A percentile compares a stretch with the other conserved stretches of the same genome.
These are phyloP conservation scores for Euclidia mi DNA, from an alignment of 2,888 invertebrate genomes.

Conservation along the genomic window DNA sequence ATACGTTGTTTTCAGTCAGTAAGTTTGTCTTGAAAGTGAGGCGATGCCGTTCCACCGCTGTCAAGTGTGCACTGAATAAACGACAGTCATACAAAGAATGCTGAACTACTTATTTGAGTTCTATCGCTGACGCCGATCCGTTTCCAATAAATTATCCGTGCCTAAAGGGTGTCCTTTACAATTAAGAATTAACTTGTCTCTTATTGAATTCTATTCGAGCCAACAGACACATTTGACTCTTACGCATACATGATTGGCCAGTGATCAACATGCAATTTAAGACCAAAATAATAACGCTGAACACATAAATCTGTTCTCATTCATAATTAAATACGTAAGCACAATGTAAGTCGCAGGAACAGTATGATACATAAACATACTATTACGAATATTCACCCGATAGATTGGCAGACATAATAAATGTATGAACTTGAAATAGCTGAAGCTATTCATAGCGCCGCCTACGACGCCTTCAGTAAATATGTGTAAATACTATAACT, in stretches of 20 bases:
- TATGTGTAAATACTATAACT: conserved; percentile 53
- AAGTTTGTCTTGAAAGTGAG: no score
- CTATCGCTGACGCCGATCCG: no score
- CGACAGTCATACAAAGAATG: no score
- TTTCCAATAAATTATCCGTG: no score
- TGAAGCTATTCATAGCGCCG: conserved; percentile 64
- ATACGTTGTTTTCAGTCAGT: no score
- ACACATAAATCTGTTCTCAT: conserved; percentile 5
- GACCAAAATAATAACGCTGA: conserved; percentile 1
- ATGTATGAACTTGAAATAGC: conserved; percentile 79
- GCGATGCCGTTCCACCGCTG: no score
- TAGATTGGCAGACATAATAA: conserved; percentile 53
- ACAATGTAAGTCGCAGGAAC: background rate
- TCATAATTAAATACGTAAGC: conserved; percentile 10
- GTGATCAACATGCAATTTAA: background rate
- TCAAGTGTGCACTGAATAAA: no score
- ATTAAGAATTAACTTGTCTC: no score
- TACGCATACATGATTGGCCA: conserved; percentile 3
- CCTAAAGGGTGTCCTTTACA: no score
- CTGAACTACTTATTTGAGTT: no score
- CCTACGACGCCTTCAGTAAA: conserved; percentile 63
- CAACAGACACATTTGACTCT: no score
- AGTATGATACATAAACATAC: background rate
- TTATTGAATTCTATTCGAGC: no score
- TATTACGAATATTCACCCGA: conserved; percentile 10